phyloP scores from a whole-genome alignment of 1,140 invertebrate genomes.

The Tetramorium simillimum region DNA sequence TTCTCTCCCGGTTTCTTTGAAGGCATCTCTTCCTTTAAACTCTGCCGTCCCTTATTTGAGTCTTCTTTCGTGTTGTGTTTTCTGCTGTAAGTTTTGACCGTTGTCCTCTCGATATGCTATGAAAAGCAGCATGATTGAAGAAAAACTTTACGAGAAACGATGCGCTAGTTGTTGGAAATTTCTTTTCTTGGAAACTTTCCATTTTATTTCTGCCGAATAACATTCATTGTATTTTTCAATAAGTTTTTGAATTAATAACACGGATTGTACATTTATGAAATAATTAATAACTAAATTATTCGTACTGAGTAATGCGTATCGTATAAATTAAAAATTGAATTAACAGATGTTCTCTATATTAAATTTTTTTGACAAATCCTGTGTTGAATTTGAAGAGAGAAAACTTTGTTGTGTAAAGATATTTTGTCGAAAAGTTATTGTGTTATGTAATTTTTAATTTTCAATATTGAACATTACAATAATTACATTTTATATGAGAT shows the following conservation, averaged over 20 bases:
- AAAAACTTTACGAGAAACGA: not conserved
- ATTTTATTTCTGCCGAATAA: not conserved
- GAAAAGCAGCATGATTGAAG: constrained; percentile 31
- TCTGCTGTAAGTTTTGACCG: constrained; percentile 23
- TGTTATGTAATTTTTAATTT: not conserved
- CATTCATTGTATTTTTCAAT: not conserved
- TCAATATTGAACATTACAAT: not conserved
- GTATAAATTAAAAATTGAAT: not conserved
- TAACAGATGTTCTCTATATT: not conserved
- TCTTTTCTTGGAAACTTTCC: constrained; percentile 4
- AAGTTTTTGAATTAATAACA: not conserved
- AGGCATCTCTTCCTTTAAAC: constrained; percentile 24
- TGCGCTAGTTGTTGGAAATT: constrained; percentile 4
- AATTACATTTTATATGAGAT: not conserved
- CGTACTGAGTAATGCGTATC: not conserved
- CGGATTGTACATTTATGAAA: not conserved
- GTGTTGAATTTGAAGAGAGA: not conserved
- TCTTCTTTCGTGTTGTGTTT: constrained; percentile 24
- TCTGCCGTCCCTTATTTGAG: constrained; percentile 50
- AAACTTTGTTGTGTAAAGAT: not conserved
- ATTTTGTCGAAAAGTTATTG: not conserved
- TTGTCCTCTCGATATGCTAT: not conserved
- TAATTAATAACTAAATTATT: not conserved
- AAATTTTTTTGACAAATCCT: not conserved
- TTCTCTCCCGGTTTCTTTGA: constrained; percentile 29